Evolutionary conservation across 2,113 vertebrate species (phyloP), one percentile per base, ranked within the genome.

Genomic region (Chaetorhynchus papuensis): DNA sequence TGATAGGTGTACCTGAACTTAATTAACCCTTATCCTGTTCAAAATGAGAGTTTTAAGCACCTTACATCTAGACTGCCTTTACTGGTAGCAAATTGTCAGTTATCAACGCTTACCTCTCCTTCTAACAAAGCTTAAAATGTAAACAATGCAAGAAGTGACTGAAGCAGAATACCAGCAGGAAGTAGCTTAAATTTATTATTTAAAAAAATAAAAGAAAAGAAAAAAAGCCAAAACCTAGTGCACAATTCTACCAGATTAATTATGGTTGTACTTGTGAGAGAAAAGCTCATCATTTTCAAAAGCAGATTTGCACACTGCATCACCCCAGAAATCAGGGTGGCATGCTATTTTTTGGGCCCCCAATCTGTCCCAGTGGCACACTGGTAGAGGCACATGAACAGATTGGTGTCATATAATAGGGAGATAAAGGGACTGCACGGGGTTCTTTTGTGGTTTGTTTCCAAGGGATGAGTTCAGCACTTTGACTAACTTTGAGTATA

Each of bases 371-470:
- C 35, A 66, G 12, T 11, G 21, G 24, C 39, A 70, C 11, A 18
- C 17, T 47, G 47, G 12, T 66, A 18, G 11, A 81, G 42, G 18
- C 17, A 28, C 2, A 2, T 20, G 57, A 28, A 20, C 2, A 35
- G 3, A 8, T 1, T 60, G 27, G 1, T 39, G 5, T 50, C 60
- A 42, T 1, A 0, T 18, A 28, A 27, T 6, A 53, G 26, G 21
- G 17, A 44, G 7, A 18, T 31, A 59, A 0, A 39, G 31, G 11
- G 14, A 11, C 31, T 44, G 13, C 35, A 63, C 10, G 60, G 39
- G 4, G 9, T 3, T 23, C n/a, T 61, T n/a, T 9, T 21, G 15
- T 31, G 2, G 17, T 35, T 83, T 11, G 0, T 30, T 53, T 54
- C 19, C 11, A 54, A 66, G 12, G 56, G 19, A 42, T 1, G 2